Evolutionary conservation across 1,140 invertebrate genomes (phyloP).

Genomic region (Drosophila murphyi): DNA sequence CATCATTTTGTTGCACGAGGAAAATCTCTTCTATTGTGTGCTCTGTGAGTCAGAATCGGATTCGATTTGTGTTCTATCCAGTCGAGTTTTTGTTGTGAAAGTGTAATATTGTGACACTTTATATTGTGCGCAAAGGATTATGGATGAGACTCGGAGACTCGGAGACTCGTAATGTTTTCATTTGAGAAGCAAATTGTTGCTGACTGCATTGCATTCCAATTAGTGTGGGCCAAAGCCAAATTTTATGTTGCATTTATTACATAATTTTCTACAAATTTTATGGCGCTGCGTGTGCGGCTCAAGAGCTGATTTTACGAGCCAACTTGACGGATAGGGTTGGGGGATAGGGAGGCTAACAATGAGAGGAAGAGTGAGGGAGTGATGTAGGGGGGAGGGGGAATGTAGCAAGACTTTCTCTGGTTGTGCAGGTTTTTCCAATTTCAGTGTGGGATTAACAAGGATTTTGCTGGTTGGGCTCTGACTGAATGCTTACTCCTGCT

Average conservation of each 20-base stretch:
- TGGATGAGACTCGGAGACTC: constrained; percentile 20
- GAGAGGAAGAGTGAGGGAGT: background rate
- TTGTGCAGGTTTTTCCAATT: constrained; percentile 79
- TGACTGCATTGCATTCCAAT: constrained; percentile 75
- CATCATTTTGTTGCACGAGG: constrained; percentile 25
- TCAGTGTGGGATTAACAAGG: constrained; percentile 81
- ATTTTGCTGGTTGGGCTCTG: constrained; percentile 54
- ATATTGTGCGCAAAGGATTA: constrained; percentile 73
- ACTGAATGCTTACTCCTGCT: constrained; percentile 27
- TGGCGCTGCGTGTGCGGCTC: constrained; percentile 61
- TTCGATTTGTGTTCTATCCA: constrained; percentile 67
- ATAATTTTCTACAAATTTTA: constrained; percentile 79
- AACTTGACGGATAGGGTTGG: constrained; percentile 9
- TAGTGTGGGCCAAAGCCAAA: constrained; percentile 72
- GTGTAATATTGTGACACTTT: constrained; percentile 84
- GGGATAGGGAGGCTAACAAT: background rate
- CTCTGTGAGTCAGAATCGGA: constrained; percentile 48
- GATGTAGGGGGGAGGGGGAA: too few relatives aligned
- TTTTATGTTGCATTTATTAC: constrained; percentile 83
- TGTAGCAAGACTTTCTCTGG: constrained; percentile 27
- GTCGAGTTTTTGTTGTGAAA: constrained; percentile 64
- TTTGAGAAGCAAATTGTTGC: constrained; percentile 55
- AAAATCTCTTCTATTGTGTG: constrained; percentile 13
- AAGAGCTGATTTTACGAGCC: constrained; percentile 67
- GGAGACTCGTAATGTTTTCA: constrained; percentile 56